Conservation (phyloP, 2,888 invertebrate species). For the Rutpela maculata region DNA sequence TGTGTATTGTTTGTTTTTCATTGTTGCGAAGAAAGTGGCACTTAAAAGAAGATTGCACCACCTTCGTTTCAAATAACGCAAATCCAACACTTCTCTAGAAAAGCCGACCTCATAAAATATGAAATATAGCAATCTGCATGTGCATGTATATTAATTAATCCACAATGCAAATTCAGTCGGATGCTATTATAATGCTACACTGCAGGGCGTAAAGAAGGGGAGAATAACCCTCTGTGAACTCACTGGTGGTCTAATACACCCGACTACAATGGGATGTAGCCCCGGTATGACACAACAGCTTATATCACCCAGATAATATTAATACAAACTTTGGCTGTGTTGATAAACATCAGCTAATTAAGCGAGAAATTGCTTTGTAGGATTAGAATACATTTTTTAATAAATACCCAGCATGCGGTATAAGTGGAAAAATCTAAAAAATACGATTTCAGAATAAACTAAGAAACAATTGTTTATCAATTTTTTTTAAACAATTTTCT, state of each 20-base stretch:
- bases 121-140: slow-evolving; percentile 58
- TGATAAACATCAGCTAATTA: slow-evolving; percentile 52
- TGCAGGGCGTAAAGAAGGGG: slow-evolving; percentile 61
- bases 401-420: no score
- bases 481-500: no score
- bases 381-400: background rate
- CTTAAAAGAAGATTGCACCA: background rate
- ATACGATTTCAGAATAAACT: no score
- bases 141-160: slow-evolving; percentile 68
- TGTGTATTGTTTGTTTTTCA: no score
- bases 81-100: slow-evolving; percentile 20
- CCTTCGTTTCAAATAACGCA: background rate
- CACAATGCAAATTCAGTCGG: slow-evolving; percentile 68
- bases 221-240: slow-evolving; percentile 68
- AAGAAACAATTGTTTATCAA: no score
- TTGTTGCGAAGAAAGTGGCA: no score
- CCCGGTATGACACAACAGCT: slow-evolving; percentile 66
- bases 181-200: slow-evolving; percentile 67
- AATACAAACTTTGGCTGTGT: slow-evolving; percentile 60
- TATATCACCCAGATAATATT: slow-evolving; percentile 67
- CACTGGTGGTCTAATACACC: slow-evolving; percentile 70
- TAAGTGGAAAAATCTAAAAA: no score
- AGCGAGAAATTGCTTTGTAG: slow-evolving; percentile 14
- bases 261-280: slow-evolving; percentile 66
- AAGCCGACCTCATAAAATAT: slow-evolving; percentile 49